phyloP scores from a whole-genome alignment of 2,113 vertebrate genomes.

The Atractosteus spatula region DNA sequence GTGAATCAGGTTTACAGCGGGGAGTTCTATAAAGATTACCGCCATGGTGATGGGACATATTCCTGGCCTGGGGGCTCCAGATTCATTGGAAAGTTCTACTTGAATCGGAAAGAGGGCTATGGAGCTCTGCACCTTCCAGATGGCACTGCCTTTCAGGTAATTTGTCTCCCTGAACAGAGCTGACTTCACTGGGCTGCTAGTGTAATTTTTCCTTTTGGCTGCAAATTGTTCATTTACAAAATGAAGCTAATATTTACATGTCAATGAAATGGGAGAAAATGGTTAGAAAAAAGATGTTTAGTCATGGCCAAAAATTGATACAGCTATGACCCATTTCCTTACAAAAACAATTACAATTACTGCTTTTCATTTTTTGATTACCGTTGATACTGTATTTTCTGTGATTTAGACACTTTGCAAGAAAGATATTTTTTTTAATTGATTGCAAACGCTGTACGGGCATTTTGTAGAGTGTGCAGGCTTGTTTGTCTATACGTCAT shows the following conservation, averaged over 20 bases:
- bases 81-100: conserved; percentile 79
- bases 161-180: background rate
- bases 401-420: no score
- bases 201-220: no score
- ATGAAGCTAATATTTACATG: no score
- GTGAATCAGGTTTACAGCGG: conserved; percentile 69
- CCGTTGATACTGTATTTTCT: no score
- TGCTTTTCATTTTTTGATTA: no score
- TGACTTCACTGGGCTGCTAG: background rate
- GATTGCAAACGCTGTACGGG: background rate
- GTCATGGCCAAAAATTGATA: no score
- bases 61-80: conserved; percentile 70
- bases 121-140: conserved; percentile 63
- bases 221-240: no score
- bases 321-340: no score
- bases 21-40: conserved; percentile 76
- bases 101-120: conserved; percentile 79
- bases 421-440: no score
- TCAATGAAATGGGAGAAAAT: no score
- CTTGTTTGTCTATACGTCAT: background rate
- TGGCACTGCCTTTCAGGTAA: conserved; percentile 73
- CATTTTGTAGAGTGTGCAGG: background rate
- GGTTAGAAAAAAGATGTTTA: no score
- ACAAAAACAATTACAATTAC: no score
- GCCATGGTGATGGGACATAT: conserved; percentile 70